Evolutionary conservation across 1,140 invertebrate species (phyloP).

Genomic region (Ooceraea biroi): DNA sequence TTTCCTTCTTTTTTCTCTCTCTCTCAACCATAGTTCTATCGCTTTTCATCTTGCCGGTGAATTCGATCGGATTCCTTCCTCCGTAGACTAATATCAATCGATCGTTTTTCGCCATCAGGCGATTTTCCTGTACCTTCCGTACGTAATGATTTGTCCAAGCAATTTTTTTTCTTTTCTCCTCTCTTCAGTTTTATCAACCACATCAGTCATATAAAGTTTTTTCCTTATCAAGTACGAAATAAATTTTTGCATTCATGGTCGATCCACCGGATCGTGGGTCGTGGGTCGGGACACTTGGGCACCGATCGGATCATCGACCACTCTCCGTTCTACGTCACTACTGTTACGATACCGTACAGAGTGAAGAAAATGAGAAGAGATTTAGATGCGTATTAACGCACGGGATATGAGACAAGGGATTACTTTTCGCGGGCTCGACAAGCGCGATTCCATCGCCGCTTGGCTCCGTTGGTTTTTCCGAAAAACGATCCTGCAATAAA

Average conservation of each 20-base stretch:
- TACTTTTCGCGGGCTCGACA: background rate
- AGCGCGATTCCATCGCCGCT: background rate
- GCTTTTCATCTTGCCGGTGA: conserved; percentile 19
- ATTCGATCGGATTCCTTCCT: conserved; percentile 11
- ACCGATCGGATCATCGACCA: background rate
- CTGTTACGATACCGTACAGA: background rate
- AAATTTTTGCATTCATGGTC: too few relatives aligned
- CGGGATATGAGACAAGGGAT: background rate
- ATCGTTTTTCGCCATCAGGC: too few relatives aligned
- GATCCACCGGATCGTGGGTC: too few relatives aligned
- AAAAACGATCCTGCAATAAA: conserved; percentile 60
- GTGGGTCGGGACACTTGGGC: too few relatives aligned
- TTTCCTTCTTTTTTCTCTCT: conserved; percentile 43
- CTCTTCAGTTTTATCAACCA: too few relatives aligned
- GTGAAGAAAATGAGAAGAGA: background rate
- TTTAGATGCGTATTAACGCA: background rate
- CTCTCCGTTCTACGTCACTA: too few relatives aligned
- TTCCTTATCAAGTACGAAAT: too few relatives aligned
- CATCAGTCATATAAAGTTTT: too few relatives aligned
- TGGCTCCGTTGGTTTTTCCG: conserved; percentile 40
- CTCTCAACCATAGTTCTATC: conserved; percentile 38
- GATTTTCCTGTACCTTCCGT: too few relatives aligned
- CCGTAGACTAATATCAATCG: too few relatives aligned
- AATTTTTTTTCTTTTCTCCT: too few relatives aligned
- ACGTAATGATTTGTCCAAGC: too few relatives aligned